Evolutionary conservation across 2,888 invertebrate species (phyloP).

Genomic region (Acanthosepion lycidas): DNA sequence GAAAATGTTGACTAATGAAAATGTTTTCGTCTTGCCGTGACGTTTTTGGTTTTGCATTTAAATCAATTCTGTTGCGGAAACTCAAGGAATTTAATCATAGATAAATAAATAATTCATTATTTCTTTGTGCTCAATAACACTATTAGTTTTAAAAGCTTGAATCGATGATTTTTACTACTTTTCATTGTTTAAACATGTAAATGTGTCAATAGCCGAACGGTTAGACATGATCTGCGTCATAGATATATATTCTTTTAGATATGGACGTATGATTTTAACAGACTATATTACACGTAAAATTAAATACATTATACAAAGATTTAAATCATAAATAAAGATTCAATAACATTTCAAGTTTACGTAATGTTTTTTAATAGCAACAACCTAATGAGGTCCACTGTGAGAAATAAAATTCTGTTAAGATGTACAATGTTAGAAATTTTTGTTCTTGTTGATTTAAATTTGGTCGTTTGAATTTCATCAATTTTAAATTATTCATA

Average conservation of each 20-base stretch:
- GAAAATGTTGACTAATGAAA: not conserved
- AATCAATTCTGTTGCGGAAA: too few relatives aligned
- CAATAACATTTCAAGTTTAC: too few relatives aligned
- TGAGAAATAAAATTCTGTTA: too few relatives aligned
- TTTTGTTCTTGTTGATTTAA: not conserved
- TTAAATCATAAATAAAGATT: not conserved
- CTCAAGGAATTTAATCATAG: not conserved
- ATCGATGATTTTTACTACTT: not conserved
- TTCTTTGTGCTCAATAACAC: not conserved
- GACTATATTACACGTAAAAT: not conserved
- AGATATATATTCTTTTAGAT: not conserved
- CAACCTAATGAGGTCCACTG: too few relatives aligned
- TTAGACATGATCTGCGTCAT: not conserved
- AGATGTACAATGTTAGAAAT: too few relatives aligned
- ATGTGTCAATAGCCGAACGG: not conserved
- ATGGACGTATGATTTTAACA: not conserved
- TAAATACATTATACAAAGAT: not conserved
- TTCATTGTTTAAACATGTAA: not conserved
- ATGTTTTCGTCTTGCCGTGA: not conserved
- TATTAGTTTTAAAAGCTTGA: not conserved
- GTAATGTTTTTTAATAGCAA: too few relatives aligned
- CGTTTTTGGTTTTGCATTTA: too few relatives aligned
- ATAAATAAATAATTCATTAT: not conserved
- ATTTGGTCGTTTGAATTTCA: not conserved
- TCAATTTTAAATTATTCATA: not conserved